Evolutionary conservation across 1,140 invertebrate species (phyloP).

Genomic region (Drosophila suzukii): DNA sequence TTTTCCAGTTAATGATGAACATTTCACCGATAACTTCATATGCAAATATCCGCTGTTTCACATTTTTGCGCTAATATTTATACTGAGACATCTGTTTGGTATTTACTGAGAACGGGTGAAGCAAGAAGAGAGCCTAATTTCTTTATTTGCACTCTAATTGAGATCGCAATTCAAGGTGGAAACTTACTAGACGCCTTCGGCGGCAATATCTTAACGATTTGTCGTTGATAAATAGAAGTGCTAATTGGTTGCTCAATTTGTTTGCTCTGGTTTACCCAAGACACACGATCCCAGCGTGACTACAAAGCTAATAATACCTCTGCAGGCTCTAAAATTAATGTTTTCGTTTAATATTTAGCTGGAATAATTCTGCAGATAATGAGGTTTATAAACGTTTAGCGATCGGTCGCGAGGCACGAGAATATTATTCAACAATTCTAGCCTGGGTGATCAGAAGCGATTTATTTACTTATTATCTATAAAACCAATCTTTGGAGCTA

Average conservation of each 20-base stretch:
- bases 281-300: conserved; percentile 48
- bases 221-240: conserved; percentile 38
- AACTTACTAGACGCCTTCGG: conserved; percentile 50
- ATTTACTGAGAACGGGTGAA: conserved; percentile 15
- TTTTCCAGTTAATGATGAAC: conserved; percentile 51
- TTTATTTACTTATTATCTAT: neutral
- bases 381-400: conserved; percentile 3
- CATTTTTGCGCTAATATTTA: conserved; percentile 19
- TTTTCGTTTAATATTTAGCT: conserved; percentile 15
- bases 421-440: neutral
- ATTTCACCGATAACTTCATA: conserved; percentile 50
- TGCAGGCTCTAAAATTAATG: conserved; percentile 1
- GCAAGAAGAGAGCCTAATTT: conserved; percentile 25
- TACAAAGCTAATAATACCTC: conserved; percentile 37
- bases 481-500: too few relatives aligned
- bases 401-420: neutral
- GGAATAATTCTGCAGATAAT: conserved; percentile 7
- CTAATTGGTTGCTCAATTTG: conserved; percentile 52
- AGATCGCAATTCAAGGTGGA: conserved; percentile 51
- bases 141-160: conserved; percentile 55
- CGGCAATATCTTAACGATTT: conserved; percentile 37
- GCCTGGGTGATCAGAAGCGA: neutral
- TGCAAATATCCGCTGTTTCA: conserved; percentile 41
- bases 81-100: conserved; percentile 40
- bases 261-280: conserved; percentile 36